phyloP scores from a whole-genome alignment of 2,888 invertebrate species.

The Heterodera filipjevi region DNA sequence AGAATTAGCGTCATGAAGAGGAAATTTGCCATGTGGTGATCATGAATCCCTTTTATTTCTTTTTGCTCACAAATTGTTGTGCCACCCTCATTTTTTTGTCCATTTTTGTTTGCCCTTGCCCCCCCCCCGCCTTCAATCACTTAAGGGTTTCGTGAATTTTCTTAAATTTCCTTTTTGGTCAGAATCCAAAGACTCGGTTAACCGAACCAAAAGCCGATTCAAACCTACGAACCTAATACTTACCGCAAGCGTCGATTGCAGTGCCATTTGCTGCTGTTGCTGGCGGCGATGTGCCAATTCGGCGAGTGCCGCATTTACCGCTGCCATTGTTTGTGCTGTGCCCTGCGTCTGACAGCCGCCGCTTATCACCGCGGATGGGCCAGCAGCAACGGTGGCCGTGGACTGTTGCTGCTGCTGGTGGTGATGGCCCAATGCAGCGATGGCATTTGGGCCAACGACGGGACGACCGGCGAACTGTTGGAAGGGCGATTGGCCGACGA shows the following conservation, averaged over 20 bases:
- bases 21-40: no score
- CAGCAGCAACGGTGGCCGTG: not conserved
- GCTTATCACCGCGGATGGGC: not conserved
- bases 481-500: slow-evolving; percentile 15
- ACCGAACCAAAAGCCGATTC: no score
- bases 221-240: not conserved
- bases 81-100: no score
- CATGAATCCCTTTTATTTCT: no score
- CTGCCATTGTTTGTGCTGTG: not conserved
- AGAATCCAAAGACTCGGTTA: no score
- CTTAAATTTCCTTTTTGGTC: not conserved
- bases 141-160: no score
- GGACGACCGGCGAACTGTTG: slow-evolving; percentile 7
- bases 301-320: slow-evolving; percentile 18
- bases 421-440: not conserved
- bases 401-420: not conserved
- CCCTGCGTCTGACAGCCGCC: not conserved
- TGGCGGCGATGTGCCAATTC: slow-evolving; percentile 25
- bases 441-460: not conserved
- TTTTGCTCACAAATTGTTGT: no score
- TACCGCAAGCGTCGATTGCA: slow-evolving; percentile 10
- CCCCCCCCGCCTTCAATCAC: no score
- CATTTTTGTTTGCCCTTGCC: no score
- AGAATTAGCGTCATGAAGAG: not conserved
- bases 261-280: slow-evolving; percentile 22